Evolutionary conservation across 2,797 vertebrate genomes (phyloP), one percentile per base, ranked within the genome.

Genomic region (Falco peregrinus): DNA sequence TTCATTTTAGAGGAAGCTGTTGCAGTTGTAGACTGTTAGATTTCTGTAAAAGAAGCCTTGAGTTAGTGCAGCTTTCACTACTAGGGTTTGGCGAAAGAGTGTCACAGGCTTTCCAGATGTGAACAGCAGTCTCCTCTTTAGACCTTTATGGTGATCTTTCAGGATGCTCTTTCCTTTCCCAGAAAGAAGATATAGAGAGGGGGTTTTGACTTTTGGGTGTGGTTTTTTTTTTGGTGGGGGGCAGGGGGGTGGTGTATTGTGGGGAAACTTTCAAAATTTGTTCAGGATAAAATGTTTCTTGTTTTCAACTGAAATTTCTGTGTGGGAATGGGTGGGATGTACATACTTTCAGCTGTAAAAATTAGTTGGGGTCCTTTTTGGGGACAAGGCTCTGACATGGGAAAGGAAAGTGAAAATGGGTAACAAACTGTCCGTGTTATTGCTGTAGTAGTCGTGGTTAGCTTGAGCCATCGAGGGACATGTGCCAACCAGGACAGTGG

Each of bases 231-330:
- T 47, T 15, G 16, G 51, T 0, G 4, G 11, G 8, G 10, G 11
- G 17, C 4, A 0, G 4, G 13, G 8, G 10, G 11, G 15, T 4
- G 4, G 3, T 43, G 3, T 67, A 8, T 51, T 53, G 12, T 51
- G 9, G 37, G 28, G 19, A 50, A 84, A 47, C 17, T 64, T 75
- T 67, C 21, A 67, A 74, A 78, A 45, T 20, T 8, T 29, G 11
- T 39, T 78, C 11, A 63, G 35, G 29, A 60, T 69, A 56, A 74
- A 84, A 47, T 21, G 8, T 13, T 87, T 45, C 25, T 61, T 57
- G 9, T 59, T 87, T 90, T 63, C 6, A 64, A 39, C 8, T 18
- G 18, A 35, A 41, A 45, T 39, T 53, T 80, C 8, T 77, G 0
- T 28, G 14, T 48, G 33, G 37, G 39, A 8, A 21, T 68, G 26